These are phyloP conservation scores for Hyposoter dolosus DNA, from an alignment of 2,888 invertebrate species.

Conservation along the genomic window DNA sequence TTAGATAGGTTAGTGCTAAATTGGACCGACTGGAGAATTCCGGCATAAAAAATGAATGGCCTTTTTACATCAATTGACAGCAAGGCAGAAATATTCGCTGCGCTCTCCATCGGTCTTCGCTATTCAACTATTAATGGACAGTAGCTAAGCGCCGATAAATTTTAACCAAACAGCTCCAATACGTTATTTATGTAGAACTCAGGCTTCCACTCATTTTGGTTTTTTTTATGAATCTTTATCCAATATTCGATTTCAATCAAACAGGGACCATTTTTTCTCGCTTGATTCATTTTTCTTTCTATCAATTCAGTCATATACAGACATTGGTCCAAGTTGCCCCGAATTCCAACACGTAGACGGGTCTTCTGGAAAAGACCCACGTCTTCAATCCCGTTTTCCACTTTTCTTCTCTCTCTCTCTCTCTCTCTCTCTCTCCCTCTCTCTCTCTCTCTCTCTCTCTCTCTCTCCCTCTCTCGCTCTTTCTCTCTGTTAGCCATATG, in stretches of 20 bases:
- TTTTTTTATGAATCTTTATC: not conserved
- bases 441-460: slow-evolving; percentile 16
- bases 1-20: not conserved
- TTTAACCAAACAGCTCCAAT: not conserved
- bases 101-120: not conserved
- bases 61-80: slow-evolving; percentile 9
- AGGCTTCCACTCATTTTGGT: not conserved
- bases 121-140: not conserved
- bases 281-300: not conserved
- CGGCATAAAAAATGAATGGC: not conserved
- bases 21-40: slow-evolving; percentile 18
- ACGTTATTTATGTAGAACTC: not conserved
- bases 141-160: not conserved
- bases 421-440: slow-evolving; percentile 8
- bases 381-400: slow-evolving; percentile 34
- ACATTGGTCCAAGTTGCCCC: slow-evolving; percentile 2
- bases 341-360: not conserved
- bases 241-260: not conserved
- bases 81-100: not conserved
- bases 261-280: not conserved
- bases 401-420: slow-evolving; percentile 19
- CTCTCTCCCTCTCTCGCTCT: slow-evolving; percentile 9
- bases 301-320: not conserved
- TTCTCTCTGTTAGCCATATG: slow-evolving; percentile 32
- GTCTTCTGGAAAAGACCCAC: slow-evolving; percentile 22